Evolutionary conservation across 2,888 invertebrate genomes (phyloP), one percentile per base, ranked within the genome.

Genomic region (Taphrorychus bicolor): DNA sequence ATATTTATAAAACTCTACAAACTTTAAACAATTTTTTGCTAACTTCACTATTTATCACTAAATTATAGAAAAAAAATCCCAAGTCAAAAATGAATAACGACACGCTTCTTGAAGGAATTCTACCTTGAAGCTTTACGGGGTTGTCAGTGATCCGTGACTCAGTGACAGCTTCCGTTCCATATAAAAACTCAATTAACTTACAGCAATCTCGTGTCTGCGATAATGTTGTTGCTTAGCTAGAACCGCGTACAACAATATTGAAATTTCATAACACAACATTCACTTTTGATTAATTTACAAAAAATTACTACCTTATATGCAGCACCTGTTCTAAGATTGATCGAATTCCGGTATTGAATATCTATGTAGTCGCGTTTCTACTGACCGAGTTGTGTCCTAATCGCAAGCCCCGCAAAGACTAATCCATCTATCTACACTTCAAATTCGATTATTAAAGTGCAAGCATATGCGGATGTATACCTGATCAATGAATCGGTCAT

Each of bases 401-500:
- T 61, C 66, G 61, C 61, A 66, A 66, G 66, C 61, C 42, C 24
- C 57, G 51, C 16, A 57, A 45, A 53, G 66, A 66, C 66, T 66
- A 58, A 53, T 60, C 59, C 17, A 32, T 11, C 42, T 14, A 56
- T 53, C n/a, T 23, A 5, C 42, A 24, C 59, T 45, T 59, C 53
- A 66, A 66, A 59, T 59, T 59, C 24, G 16, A 63, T 62, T 58
- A 67, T 63, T 45, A 64, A 59, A 68, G 40, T 48, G 59, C 42
- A 45, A 52, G 19, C n/a, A 51, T 11, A 19, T 16, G 24, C 7
- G n/a, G n/a, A n/a, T 18, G 57, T 19, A 56, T 68, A 68, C 67
- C 62, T 66, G 59, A 24, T 24, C 58, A 58, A 65, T 60, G 54
- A 64, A 69, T 48, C 69, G 69, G 69, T 65, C 69, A 61, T 65